A percentile compares a stretch with the other conserved stretches of the same genome.
These are phyloP conservation scores for Patella caerulea DNA, from an alignment of 2,888 invertebrate genomes.

Conservation along the genomic window DNA sequence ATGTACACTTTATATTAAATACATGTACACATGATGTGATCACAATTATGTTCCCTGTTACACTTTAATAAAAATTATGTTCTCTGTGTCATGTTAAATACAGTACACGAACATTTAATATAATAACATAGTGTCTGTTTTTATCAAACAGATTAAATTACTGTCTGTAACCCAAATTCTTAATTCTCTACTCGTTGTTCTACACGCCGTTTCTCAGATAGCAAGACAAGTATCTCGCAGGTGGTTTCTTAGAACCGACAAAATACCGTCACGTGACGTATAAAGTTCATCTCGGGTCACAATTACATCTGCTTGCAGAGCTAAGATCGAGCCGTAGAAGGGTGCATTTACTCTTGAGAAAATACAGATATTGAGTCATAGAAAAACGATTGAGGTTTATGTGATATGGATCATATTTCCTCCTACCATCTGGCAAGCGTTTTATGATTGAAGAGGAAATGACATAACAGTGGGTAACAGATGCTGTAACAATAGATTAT, in stretches of 20 bases:
- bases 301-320: constrained; percentile 7
- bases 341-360: constrained; percentile 2
- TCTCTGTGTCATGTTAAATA: too few relatives aligned
- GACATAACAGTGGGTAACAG: too few relatives aligned
- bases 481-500: too few relatives aligned
- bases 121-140: too few relatives aligned
- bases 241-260: constrained; percentile 5
- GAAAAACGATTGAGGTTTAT: background rate
- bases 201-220: background rate
- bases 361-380: constrained; percentile 1
- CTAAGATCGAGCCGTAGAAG: background rate
- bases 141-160: background rate
- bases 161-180: constrained; percentile 7
- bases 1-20: too few relatives aligned
- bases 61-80: too few relatives aligned
- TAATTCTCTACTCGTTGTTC: too few relatives aligned
- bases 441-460: too few relatives aligned
- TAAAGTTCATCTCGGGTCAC: constrained; percentile 5
- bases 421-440: background rate
- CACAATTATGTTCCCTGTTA: too few relatives aligned
- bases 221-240: constrained; percentile 2
- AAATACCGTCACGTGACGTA: background rate
- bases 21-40: too few relatives aligned
- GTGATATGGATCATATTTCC: background rate
- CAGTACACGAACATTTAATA: too few relatives aligned